Evolutionary conservation across 2,113 vertebrate species (phyloP).

Genomic region (Anoura caudifer): DNA sequence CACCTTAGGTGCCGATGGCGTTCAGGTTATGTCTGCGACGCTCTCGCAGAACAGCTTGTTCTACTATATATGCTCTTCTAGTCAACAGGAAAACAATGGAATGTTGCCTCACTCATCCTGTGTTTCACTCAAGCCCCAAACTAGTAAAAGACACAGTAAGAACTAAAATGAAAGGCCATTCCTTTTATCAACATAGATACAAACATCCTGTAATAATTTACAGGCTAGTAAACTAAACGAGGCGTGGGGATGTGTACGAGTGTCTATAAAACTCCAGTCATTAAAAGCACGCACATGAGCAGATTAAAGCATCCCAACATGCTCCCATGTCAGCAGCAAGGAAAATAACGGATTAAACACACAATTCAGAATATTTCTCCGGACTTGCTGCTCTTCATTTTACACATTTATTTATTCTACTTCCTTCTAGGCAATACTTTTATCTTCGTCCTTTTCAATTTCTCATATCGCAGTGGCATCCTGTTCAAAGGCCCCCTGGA

Average conservation of each 20-base stretch:
- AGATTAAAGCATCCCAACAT: neutral
- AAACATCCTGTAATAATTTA: neutral
- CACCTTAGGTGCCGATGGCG: neutral
- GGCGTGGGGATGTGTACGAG: neutral
- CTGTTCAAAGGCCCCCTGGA: neutral
- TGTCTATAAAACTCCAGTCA: neutral
- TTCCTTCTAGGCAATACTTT: slow-evolving; percentile 20
- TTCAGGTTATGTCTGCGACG: neutral
- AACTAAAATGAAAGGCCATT: neutral
- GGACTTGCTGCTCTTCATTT: neutral
- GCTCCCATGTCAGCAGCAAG: neutral
- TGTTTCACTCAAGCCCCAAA: neutral
- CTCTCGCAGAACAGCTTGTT: neutral
- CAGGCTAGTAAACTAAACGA: neutral
- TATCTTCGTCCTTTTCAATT: slow-evolving; percentile 9
- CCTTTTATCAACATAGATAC: neutral
- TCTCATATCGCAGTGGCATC: neutral
- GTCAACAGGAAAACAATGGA: neutral
- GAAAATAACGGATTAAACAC: neutral
- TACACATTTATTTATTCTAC: neutral
- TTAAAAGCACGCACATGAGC: neutral
- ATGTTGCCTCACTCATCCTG: neutral
- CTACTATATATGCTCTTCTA: neutral
- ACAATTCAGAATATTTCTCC: neutral
- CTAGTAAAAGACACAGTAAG: neutral